These are phyloP conservation scores for Pagetopsis macropterus DNA, from an alignment of 2,797 vertebrate genomes.

Conservation along the genomic window DNA sequence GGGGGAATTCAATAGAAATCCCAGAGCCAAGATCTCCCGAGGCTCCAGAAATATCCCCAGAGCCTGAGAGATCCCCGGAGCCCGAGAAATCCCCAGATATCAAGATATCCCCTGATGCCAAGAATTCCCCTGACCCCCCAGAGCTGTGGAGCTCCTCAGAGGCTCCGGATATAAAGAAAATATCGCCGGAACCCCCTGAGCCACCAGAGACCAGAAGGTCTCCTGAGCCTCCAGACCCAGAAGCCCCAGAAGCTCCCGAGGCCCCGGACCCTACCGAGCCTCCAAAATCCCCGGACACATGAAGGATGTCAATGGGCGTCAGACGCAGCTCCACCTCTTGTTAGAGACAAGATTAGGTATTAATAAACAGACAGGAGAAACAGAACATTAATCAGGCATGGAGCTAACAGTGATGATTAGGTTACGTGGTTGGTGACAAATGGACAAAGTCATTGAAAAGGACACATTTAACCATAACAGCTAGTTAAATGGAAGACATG, in stretches of 20 bases:
- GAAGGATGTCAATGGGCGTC: conserved; percentile 82
- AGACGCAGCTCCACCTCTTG: conserved; percentile 88
- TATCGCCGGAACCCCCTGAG: conserved; percentile 66
- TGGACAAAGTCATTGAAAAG: conserved; percentile 39
- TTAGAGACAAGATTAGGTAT: conserved; percentile 88
- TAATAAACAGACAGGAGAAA: conserved; percentile 78
- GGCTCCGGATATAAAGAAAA: conserved; percentile 53
- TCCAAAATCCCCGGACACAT: conserved; percentile 80
- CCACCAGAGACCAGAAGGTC: conserved; percentile 48
- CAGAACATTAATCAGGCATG: conserved; percentile 60
- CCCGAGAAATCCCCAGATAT: conserved; percentile 56
- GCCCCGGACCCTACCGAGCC: conserved; percentile 71
- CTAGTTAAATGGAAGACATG: conserved; percentile 84
- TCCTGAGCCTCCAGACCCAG: conserved; percentile 69
- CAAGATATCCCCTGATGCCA: conserved; percentile 26
- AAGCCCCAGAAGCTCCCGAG: conserved; percentile 64
- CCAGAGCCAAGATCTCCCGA: conserved; percentile 65
- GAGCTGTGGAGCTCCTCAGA: conserved; percentile 57
- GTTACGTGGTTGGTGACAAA: conserved; percentile 52
- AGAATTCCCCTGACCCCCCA: conserved; percentile 38
- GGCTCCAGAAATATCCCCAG: conserved; percentile 51
- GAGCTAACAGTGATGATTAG: conserved; percentile 58
- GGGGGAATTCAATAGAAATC: conserved; percentile 54
- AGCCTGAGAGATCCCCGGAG: conserved; percentile 58
- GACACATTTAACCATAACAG: conserved; percentile 81